Evolutionary conservation across 2,113 vertebrate genomes (phyloP), one percentile per base, ranked within the genome.

Genomic region (Rhodinocichla rosea): DNA sequence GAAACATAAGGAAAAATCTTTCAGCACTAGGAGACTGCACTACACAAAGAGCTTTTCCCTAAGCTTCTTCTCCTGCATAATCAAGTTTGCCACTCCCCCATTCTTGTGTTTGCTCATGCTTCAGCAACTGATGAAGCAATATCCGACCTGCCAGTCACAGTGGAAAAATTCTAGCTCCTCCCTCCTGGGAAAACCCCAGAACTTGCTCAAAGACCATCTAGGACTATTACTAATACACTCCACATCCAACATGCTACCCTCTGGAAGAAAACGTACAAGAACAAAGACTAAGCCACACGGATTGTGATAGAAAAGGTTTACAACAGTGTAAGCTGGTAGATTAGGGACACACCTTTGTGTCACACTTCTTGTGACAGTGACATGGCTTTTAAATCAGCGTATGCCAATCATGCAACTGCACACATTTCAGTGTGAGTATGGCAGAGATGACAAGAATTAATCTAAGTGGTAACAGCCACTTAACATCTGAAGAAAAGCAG

Each of bases 41-140:
- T 35, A 63, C 57, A 26, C 28, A 62, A 71, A 33, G 62, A 87
- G 24, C 23, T 40, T 55, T 78, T 62, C 39, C 84, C 65, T 39
- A 35, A 39, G 60, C 65, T 79, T 5, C 82, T 82, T 45, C 56
- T 83, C 15, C 49, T 64, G 35, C 39, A 52, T 57, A 30, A 87
- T 62, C 23, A 57, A 28, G n/a, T 74, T 49, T 80, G 62, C 75
- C 55, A 88, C 60, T 83, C 55, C 40, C 40, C n/a, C 37, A 32
- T 37, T 73, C 71, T 15, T 74, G 27, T 35, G 39, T 93, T 59
- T 59, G 79, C 73, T 80, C 42, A 35, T 28, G 33, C 60, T 93
- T 62, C 64, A 71, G 73, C 64, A 75, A 87, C 44, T 23, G 60
- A 89, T 90, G 89, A 97, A 83, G 80, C 60, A 94, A 23, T 37